A percentile compares a stretch with the other conserved stretches of the same genome.
These are phyloP conservation scores for Parnassius apollo DNA, from an alignment of 2,888 invertebrate species.

Conservation along the genomic window DNA sequence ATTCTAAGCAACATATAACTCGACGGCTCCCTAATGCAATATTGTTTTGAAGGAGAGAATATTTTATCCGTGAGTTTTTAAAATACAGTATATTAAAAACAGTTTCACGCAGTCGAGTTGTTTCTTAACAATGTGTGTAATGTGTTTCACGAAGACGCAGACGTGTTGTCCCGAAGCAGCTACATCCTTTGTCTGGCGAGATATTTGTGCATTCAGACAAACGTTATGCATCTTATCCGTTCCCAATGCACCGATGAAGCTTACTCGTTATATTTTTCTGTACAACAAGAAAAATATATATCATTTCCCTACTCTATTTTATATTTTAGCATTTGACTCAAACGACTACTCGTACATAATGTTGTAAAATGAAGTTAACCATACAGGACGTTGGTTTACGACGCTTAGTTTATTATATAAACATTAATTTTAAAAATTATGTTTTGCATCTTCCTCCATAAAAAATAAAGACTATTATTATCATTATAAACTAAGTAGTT, in stretches of 20 bases:
- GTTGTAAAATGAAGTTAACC: no score
- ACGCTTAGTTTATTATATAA: no score
- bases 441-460: conserved; percentile 88
- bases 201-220: conserved; percentile 4
- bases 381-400: no score
- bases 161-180: neutral
- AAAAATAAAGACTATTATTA: no score
- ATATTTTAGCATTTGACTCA: no score
- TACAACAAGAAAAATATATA: neutral
- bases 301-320: neutral
- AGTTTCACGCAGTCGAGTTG: neutral
- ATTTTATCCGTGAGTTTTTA: no score
- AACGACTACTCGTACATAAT: no score
- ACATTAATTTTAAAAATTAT: conserved; percentile 23
- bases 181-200: conserved; percentile 2
- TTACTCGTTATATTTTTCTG: conserved; percentile 10
- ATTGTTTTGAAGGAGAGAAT: no score
- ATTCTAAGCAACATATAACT: no score
- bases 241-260: neutral
- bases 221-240: neutral
- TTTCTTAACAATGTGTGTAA: neutral
- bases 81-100: no score
- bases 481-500: conserved; percentile 91
- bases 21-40: no score
- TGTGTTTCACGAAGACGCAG: neutral